phyloP scores from a whole-genome alignment of 2,888 invertebrate genomes.

The Dorcus parallelipipedus region DNA sequence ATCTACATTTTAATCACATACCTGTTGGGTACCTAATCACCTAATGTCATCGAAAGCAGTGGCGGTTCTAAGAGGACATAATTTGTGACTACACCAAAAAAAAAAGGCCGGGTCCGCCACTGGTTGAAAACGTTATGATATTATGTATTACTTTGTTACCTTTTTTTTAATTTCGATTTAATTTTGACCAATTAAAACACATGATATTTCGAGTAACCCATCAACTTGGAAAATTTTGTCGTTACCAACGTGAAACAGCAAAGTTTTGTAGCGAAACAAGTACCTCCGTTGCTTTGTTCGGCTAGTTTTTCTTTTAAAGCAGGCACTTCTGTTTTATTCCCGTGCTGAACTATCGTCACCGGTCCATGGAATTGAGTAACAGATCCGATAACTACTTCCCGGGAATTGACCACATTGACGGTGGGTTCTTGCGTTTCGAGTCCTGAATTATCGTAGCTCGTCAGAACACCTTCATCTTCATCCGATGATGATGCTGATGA shows the following conservation, averaged over 20 bases:
- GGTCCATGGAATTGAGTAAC: slow-evolving; percentile 55
- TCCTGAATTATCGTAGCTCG: slow-evolving; percentile 1
- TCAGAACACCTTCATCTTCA: slow-evolving; percentile 5
- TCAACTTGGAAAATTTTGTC: too few species aligned
- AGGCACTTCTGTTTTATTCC: slow-evolving; percentile 14
- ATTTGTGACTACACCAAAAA: too few species aligned
- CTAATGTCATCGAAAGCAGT: too few species aligned
- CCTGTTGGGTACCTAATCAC: too few species aligned
- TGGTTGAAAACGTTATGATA: too few species aligned
- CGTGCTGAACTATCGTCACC: slow-evolving; percentile 51
- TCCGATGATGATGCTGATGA: slow-evolving; percentile 2
- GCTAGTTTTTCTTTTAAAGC: not conserved
- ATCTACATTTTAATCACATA: too few species aligned
- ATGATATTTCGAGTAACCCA: too few species aligned
- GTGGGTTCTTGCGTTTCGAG: slow-evolving; percentile 19
- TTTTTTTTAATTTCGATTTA: too few species aligned
- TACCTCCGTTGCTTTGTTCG: slow-evolving; percentile 11
- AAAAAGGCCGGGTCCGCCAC: too few species aligned
- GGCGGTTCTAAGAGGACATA: too few species aligned
- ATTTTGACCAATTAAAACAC: too few species aligned
- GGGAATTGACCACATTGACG: slow-evolving; percentile 52
- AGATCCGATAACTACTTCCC: slow-evolving; percentile 53
- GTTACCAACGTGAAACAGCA: not conserved
- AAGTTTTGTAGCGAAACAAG: not conserved
- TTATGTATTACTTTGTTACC: too few species aligned